Percentiles rank a stretch among this genome's conserved stretches.
These are phyloP conservation scores for Parotia lawesii DNA, from an alignment of 2,113 vertebrate species.

Conservation along the genomic window DNA sequence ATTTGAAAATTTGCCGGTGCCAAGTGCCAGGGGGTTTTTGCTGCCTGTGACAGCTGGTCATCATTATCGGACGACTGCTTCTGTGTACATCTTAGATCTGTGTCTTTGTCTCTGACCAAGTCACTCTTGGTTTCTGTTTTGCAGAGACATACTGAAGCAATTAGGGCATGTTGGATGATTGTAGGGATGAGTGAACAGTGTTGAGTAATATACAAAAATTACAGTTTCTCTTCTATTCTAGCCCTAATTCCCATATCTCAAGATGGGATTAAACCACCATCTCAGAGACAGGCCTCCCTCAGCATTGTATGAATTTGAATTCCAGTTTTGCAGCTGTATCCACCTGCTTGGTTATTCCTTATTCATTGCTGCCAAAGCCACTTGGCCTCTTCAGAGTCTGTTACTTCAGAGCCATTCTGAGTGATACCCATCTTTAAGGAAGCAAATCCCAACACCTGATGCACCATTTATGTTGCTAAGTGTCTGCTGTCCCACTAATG, in stretches of 20 bases:
- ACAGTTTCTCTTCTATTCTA: neutral
- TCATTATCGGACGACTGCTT: slow-evolving; percentile 47
- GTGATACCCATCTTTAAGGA: neutral
- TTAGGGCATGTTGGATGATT: slow-evolving; percentile 11
- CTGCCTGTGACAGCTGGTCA: slow-evolving; percentile 71
- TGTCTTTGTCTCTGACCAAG: slow-evolving; percentile 50
- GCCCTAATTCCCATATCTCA: neutral
- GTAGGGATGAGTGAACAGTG: neutral
- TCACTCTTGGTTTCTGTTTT: slow-evolving; percentile 44
- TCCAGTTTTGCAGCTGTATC: neutral
- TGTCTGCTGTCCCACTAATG: neutral
- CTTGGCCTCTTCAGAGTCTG: neutral
- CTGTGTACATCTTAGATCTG: slow-evolving; percentile 59
- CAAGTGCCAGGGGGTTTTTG: slow-evolving; percentile 67
- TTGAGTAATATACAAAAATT: neutral
- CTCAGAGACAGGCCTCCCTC: neutral
- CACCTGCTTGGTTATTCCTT: neutral
- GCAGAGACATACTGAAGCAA: slow-evolving; percentile 47
- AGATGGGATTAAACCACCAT: neutral
- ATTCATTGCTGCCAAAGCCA: neutral
- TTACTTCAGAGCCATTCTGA: neutral
- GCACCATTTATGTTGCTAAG: neutral
- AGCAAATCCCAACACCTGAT: neutral
- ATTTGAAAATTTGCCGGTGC: slow-evolving; percentile 62
- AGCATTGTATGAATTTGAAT: neutral